Conservation (phyloP, 37 sponge, comb jelly and placozoan genomes). For the Diacarnus erythraeanus region DNA sequence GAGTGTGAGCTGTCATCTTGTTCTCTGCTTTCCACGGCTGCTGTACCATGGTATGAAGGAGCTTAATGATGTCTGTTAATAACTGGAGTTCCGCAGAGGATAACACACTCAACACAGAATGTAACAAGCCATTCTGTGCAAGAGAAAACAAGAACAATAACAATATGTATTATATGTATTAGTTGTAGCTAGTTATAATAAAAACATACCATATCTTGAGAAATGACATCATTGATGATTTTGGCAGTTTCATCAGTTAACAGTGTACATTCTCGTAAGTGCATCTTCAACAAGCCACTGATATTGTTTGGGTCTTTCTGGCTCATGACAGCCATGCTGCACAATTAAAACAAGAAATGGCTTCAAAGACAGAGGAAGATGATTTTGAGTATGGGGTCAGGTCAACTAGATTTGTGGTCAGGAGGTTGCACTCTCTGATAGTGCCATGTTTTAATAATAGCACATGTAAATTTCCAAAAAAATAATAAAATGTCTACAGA, state of each 20-base stretch:
- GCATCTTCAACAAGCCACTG: conserved; percentile 72
- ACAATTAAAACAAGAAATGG: no score
- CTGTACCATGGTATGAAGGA: conserved; percentile 11
- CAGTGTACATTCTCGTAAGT: conserved; percentile 50
- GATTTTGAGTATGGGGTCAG: no score
- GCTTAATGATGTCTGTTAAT: conserved; percentile 9
- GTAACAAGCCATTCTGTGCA: neutral
- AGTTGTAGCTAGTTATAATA: neutral
- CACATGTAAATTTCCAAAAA: no score
- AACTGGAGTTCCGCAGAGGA: conserved; percentile 3
- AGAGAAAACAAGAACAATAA: neutral
- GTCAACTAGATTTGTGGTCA: no score
- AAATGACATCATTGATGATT: conserved; percentile 1
- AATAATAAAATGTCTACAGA: no score
- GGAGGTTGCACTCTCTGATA: no score
- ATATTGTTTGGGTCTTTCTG: conserved; percentile 70
- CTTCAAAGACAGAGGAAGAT: no score
- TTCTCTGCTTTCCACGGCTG: conserved; percentile 59
- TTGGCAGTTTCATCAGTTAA: conserved; percentile 9
- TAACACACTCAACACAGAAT: neutral
- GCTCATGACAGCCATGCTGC: conserved; percentile 25
- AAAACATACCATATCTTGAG: conserved; percentile 17
- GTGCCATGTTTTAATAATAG: no score
- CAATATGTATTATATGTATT: neutral
- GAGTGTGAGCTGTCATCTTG: conserved; percentile 63